These are phyloP conservation scores for Phenganax marumi DNA, from an alignment of 92 coral and sea anemone species.

Conservation along the genomic window DNA sequence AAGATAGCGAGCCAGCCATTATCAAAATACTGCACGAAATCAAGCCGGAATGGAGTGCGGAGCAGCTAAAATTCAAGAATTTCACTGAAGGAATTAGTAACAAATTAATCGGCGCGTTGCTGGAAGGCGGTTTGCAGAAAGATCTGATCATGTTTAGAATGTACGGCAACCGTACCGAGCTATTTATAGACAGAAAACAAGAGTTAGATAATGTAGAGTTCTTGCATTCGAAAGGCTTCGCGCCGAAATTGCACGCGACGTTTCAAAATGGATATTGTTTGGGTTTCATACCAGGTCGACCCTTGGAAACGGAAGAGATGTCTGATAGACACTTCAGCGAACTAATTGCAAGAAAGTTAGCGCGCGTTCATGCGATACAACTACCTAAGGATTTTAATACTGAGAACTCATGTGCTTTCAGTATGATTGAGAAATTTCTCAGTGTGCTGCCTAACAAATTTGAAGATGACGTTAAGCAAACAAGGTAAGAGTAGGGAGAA, in stretches of 20 bases:
- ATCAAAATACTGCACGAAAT: constrained; percentile 65
- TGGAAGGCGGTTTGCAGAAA: constrained; percentile 53
- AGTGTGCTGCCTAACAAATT: constrained; percentile 77
- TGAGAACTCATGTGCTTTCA: constrained; percentile 60
- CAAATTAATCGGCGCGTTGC: constrained; percentile 76
- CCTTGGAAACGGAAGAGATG: constrained; percentile 69
- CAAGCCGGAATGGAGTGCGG: constrained; percentile 64
- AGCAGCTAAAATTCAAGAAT: constrained; percentile 66
- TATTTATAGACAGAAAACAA: constrained; percentile 80
- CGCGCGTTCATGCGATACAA: constrained; percentile 76
- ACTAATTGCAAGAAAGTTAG: constrained; percentile 82
- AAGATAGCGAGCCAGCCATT: constrained; percentile 64
- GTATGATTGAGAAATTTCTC: constrained; percentile 66
- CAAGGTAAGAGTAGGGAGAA: constrained; percentile 54
- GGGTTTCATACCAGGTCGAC: constrained; percentile 75
- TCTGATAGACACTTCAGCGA: constrained; percentile 67
- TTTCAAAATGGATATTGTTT: constrained; percentile 79
- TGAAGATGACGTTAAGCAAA: constrained; percentile 63
- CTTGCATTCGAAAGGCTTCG: constrained; percentile 73
- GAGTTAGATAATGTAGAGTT: constrained; percentile 79
- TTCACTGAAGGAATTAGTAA: constrained; percentile 95
- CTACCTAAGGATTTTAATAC: constrained; percentile 51
- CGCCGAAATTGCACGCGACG: constrained; percentile 81
- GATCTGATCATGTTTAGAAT: constrained; percentile 81
- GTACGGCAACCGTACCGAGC: constrained; percentile 91